Evolutionary conservation across 2,888 invertebrate species (phyloP).

Genomic region (Mythimna lalbum): DNA sequence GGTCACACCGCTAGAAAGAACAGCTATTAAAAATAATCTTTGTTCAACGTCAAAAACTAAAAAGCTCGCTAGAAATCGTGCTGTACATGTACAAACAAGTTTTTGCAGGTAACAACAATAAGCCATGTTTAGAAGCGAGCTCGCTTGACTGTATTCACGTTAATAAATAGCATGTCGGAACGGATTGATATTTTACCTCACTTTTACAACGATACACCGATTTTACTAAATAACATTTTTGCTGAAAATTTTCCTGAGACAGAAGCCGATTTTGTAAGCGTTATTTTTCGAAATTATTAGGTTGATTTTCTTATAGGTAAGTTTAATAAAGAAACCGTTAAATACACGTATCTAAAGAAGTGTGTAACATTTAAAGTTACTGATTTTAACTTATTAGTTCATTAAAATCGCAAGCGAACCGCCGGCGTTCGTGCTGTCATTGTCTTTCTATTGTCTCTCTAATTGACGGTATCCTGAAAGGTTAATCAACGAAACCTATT

Average conservation of each 20-base stretch:
- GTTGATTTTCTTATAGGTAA: too few species aligned
- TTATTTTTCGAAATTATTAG: too few species aligned
- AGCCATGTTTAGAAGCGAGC: conserved; percentile 3
- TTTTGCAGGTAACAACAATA: neutral
- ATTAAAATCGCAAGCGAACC: too few species aligned
- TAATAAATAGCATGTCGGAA: conserved; percentile 28
- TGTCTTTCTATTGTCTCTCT: too few species aligned
- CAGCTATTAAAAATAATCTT: neutral
- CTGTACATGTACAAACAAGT: neutral
- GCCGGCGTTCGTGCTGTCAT: too few species aligned
- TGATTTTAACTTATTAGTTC: too few species aligned
- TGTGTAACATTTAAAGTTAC: too few species aligned
- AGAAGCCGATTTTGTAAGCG: neutral
- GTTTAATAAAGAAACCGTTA: too few species aligned
- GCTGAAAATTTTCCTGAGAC: neutral
- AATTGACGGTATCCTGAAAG: too few species aligned
- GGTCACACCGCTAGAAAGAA: too few species aligned
- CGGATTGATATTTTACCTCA: conserved; percentile 7
- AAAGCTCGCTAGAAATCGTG: neutral
- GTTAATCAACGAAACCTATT: too few species aligned
- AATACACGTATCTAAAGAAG: too few species aligned
- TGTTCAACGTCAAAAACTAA: neutral
- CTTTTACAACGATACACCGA: neutral
- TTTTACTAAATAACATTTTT: neutral
- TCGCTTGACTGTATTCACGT: neutral